Percentiles rank a stretch among this genome's conserved stretches.
These are phyloP conservation scores for Bombus terrestris DNA, from an alignment of 1,140 invertebrate genomes.

Conservation along the genomic window DNA sequence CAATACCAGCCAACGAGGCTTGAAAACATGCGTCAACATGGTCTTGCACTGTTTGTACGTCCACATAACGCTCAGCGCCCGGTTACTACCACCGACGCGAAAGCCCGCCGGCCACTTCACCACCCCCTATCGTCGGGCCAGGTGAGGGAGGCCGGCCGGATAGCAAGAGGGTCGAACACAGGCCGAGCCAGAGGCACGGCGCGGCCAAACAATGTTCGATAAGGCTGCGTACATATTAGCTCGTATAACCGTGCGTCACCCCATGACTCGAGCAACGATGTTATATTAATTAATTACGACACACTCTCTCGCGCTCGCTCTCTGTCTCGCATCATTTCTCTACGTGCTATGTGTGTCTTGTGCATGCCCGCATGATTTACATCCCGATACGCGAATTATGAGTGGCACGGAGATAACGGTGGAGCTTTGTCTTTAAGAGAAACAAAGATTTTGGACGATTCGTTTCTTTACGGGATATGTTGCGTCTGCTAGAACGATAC, in stretches of 20 bases:
- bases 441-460: too few relatives aligned
- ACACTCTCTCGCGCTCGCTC: not conserved
- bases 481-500: too few relatives aligned
- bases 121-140: conserved; percentile 48
- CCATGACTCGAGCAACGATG: conserved; percentile 58
- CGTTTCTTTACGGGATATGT: not conserved
- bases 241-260: conserved; percentile 69
- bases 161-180: conserved; percentile 40
- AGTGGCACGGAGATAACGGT: not conserved
- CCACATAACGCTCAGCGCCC: conserved; percentile 80
- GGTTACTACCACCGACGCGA: conserved; percentile 65
- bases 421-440: not conserved
- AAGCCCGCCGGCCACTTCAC: conserved; percentile 71
- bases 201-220: conserved; percentile 81
- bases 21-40: conserved; percentile 84
- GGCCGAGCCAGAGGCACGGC: conserved; percentile 52
- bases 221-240: conserved; percentile 81
- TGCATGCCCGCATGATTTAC: too few relatives aligned
- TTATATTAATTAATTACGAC: conserved; percentile 72
- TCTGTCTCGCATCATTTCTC: not conserved
- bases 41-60: conserved; percentile 83
- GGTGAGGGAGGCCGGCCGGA: conserved; percentile 57
- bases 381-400: not conserved
- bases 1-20: conserved; percentile 84
- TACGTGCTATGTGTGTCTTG: not conserved